Evolutionary conservation across 2,113 vertebrate genomes (phyloP).

Genomic region (Amazona guildingii): DNA sequence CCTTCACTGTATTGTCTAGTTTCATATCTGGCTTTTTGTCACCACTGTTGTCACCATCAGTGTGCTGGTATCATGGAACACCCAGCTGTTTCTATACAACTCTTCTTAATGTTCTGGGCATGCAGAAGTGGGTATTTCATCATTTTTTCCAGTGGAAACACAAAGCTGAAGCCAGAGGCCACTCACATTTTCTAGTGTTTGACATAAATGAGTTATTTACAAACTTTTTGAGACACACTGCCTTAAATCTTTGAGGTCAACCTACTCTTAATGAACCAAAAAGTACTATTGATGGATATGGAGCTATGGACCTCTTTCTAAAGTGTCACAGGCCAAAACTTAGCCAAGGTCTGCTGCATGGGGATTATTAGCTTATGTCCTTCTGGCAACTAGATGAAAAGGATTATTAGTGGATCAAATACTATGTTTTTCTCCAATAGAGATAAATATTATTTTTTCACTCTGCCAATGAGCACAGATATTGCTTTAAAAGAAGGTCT

Average conservation of each 20-base stretch:
- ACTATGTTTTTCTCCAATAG: neutral
- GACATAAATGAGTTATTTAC: neutral
- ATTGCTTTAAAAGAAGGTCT: neutral
- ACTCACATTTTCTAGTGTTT: neutral
- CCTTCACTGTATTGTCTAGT: neutral
- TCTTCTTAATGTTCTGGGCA: neutral
- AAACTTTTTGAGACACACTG: neutral
- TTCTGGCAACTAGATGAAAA: neutral
- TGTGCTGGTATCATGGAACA: neutral
- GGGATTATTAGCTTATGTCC: neutral
- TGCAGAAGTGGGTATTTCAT: accelerated
- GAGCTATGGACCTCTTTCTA: neutral
- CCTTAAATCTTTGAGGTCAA: neutral
- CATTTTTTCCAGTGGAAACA: neutral
- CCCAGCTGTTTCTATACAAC: neutral
- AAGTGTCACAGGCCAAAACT: neutral
- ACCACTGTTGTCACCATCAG: neutral
- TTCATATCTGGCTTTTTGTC: neutral
- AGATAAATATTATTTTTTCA: neutral
- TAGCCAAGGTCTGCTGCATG: neutral
- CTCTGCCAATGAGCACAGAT: neutral
- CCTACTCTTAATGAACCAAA: neutral
- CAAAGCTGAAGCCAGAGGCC: neutral
- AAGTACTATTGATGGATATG: neutral
- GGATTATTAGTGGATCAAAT: neutral